Base-by-base conservation (phyloP, 2,113 vertebrate species). In the Heteronetta atricapilla region DNA sequence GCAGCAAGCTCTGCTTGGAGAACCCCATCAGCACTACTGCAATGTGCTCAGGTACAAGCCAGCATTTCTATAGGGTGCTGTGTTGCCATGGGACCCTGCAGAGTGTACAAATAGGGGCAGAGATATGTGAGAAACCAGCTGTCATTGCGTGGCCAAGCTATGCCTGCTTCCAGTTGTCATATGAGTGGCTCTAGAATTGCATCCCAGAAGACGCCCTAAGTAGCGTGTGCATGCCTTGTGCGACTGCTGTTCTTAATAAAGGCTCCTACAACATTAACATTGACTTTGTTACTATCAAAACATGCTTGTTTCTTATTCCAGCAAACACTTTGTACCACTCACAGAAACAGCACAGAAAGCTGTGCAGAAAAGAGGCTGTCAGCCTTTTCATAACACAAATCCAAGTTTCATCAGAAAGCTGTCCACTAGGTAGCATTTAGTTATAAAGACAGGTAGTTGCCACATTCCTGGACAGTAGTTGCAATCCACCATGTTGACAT, bases 1-100 rank as follows among this genome's bases (percentile, higher is more conserved):
- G 8, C 38, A 69, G 44, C 23, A 76, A 80, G 34, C 44, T 23
- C 48, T 23, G 1, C 38, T 82, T 7, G 2, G 28, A 75, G 23
- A 75, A 10, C 3, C 4, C 19, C 25, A 7, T 17, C 3, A 2
- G 25, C 2, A 2, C 0, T 2, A 56, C 2, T 68, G 18, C 38
- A 83, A 0, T 2, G 0, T 60, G 42, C 29, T 33, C 34, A 60
- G 75, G 25, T 48, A 34, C 19, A 36, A 55, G 46, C 12, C 56
- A 66, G 16, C 6, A n/a, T 36, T 74, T 50, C 38, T 60, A 6
- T 12, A 6, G 55, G 7, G 2, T 59, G 53, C 15, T 56, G 44
- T 20, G 20, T 11, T 38, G 14, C 15, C 0, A 0, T 11, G 53
- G 33, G 75, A 19, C 14, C 18, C n/a, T 69, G 56, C 16, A 60